Evolutionary conservation across 1,140 invertebrate species (phyloP), one percentile per base, ranked within the genome.

Genomic region (Calycopis cecrops): DNA sequence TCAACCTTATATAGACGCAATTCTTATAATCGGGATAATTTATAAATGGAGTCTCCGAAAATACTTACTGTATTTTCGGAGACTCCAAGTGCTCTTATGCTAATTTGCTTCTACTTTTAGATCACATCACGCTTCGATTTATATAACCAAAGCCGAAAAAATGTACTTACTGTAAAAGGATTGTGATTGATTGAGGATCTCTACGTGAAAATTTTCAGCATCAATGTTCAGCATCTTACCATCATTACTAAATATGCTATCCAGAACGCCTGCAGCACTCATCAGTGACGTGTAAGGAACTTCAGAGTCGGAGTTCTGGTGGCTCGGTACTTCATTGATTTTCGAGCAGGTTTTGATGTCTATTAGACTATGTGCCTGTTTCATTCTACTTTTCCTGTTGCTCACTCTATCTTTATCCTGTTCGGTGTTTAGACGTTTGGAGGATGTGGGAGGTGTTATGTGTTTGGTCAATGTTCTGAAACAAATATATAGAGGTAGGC

Each of bases 401-500:
- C 79, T 79, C 17, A 76, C 72, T 57, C 82, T 79, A 0, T 71
- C 74, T 55, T 81, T 75, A 10, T 77, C 67, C 8, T 75, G 71
- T 40, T 76, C 72, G n/a, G 74, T 55, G 10, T 66, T 69, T 12
- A 73, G 48, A 28, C 74, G 68, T 14, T 69, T 66, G 4, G 73
- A 73, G 6, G 79, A 82, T 7, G 74, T 73, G 1, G 87, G 87
- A n/a, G 87, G 85, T 8, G 87, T 88, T 64, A 88, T 88, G 52
- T 88, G 85, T 62, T 85, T 88, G 10, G 87, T 88, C 55, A 88
- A 52, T 2, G 87, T 87, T 50, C 87, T 88, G 59, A 52, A 71
- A 73, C 44, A 35, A 14, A 34, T 35, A 48, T 38, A 12, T 16
- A 9, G 7, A 18, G 14, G 2, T 9, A 17, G 7, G n/a, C 12